Evolutionary conservation across 2,797 vertebrate genomes (phyloP).

Genomic region (Hozukius guyotensis): DNA sequence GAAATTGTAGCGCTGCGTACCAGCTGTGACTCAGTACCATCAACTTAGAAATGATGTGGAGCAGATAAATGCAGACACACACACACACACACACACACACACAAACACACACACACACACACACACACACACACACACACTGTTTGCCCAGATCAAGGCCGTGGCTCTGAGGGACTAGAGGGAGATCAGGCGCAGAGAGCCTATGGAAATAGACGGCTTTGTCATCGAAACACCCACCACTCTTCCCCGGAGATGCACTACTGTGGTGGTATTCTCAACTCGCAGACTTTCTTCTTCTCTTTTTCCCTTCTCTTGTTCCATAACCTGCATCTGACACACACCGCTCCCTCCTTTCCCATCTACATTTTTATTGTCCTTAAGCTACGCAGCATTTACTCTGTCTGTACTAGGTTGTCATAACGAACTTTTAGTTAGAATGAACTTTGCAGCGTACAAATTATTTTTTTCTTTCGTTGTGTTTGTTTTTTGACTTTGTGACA

Average conservation of each 20-base stretch:
- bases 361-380: slow-evolving; percentile 5
- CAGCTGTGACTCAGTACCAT: slow-evolving; percentile 89
- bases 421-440: not conserved
- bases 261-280: slow-evolving; percentile 73
- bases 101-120: slow-evolving; percentile 53
- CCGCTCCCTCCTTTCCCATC: not conserved
- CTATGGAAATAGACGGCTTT: slow-evolving; percentile 85
- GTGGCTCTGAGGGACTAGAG: slow-evolving; percentile 91
- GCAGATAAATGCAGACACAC: slow-evolving; percentile 87
- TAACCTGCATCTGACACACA: slow-evolving; percentile 30
- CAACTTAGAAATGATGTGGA: slow-evolving; percentile 54
- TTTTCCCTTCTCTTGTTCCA: slow-evolving; percentile 19
- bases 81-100: slow-evolving; percentile 37
- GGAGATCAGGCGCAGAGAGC: slow-evolving; percentile 89
- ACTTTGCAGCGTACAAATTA: not conserved
- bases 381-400: slow-evolving; percentile 8
- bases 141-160: slow-evolving; percentile 95
- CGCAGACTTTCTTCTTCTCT: slow-evolving; percentile 41
- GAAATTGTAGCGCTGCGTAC: slow-evolving; percentile 86
- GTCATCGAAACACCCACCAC: slow-evolving; percentile 72
- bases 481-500: not conserved
- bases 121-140: slow-evolving; percentile 66
- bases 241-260: slow-evolving; percentile 46
- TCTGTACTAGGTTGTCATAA: not conserved
- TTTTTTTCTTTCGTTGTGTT: not conserved